Percentiles rank a stretch among this genome's conserved stretches.
These are phyloP conservation scores for Allophyes oxyacanthae DNA, from an alignment of 2,888 invertebrate species.

Conservation along the genomic window DNA sequence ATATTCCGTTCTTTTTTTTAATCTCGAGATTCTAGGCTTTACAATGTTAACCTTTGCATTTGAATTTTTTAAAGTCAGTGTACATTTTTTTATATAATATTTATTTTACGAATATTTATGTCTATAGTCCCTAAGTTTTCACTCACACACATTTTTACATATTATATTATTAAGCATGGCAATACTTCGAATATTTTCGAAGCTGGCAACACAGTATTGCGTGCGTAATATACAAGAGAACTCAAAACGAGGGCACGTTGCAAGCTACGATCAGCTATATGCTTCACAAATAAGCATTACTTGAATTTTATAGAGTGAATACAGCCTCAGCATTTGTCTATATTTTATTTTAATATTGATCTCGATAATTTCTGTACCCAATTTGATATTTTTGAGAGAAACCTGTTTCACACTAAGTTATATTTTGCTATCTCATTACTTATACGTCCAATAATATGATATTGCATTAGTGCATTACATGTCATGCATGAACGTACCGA, in stretches of 20 bases:
- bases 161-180: slow-evolving; percentile 52
- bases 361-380: slow-evolving; percentile 21
- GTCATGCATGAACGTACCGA: too few relatives aligned
- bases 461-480: too few relatives aligned
- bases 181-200: slow-evolving; percentile 64
- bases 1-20: slow-evolving; percentile 58
- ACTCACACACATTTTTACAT: slow-evolving; percentile 45
- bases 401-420: slow-evolving; percentile 16
- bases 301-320: slow-evolving; percentile 12
- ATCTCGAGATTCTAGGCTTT: slow-evolving; percentile 56
- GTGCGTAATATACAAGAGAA: slow-evolving; percentile 55
- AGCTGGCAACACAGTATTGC: slow-evolving; percentile 64
- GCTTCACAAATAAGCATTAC: slow-evolving; percentile 10
- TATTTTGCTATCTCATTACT: not conserved
- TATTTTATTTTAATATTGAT: slow-evolving; percentile 23
- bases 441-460: too few relatives aligned
- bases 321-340: slow-evolving; percentile 15
- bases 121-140: slow-evolving; percentile 44
- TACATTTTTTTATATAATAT: slow-evolving; percentile 48
- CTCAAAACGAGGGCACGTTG: slow-evolving; percentile 35
- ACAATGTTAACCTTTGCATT: slow-evolving; percentile 41
- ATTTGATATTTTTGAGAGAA: slow-evolving; percentile 26
- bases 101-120: slow-evolving; percentile 45
- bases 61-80: slow-evolving; percentile 40
- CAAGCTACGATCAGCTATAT: slow-evolving; percentile 30